Evolutionary conservation across 2,888 invertebrate species (phyloP), one percentile per base, ranked within the genome.

Genomic region (Erebia palarica): DNA sequence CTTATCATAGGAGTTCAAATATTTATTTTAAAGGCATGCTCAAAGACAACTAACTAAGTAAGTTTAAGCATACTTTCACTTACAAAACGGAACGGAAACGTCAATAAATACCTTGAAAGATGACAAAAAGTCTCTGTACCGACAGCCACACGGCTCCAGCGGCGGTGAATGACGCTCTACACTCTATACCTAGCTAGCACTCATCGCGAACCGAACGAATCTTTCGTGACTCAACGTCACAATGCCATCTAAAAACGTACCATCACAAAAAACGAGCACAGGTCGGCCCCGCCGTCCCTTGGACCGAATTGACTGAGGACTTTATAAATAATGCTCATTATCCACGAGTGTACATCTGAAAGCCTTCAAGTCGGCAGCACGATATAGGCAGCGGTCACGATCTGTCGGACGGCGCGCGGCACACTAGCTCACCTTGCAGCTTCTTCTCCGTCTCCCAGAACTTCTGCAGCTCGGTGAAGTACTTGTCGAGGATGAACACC

Each of bases 401-500:
- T 70, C 73, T 57, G 63, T 59, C 63, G 71, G 55, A 1, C 61
- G 68, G 58, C 69, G 70, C 70, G 47, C 69, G 69, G 70, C 68
- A 69, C 49, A 74, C 75, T 75, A 79, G 83, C 95, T 95, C 96
- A 98, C 98, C 98, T 96, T 97, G 97, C 86, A 98, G 94, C 94
- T 98, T 98, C 94, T 98, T 98, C 93, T 98, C 98, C 76, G 98
- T 97, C 94, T 98, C 98, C 97, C 98, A 97, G 94, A 98, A 97
- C 94, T 98, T 98, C 91, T 98, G 98, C 92, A 98, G 95, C 94
- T 98, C 98, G 80, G 97, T 98, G 94, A 98, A 98, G 94, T 98
- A 98, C 93, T 98, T 98, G 96, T 98, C 98, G 95, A 98, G 96
- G 91, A 98, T 98, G 95, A 98, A 98, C 93, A 98, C 98, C 95